Evolutionary conservation across 2,113 vertebrate species (phyloP).

Genomic region (Baryphthengus martii): DNA sequence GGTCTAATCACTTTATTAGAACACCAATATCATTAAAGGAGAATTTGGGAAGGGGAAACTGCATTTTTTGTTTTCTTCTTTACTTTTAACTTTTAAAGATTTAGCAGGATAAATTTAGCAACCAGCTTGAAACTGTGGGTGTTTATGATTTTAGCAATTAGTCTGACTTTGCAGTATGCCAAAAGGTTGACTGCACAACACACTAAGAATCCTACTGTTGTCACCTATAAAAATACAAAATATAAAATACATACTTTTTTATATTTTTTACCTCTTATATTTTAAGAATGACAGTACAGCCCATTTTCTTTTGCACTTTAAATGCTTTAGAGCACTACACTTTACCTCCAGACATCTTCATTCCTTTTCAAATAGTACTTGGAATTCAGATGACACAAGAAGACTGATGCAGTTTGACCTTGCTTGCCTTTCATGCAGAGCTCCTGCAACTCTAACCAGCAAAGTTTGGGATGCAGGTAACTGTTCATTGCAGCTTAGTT

Average conservation of each 20-base stretch:
- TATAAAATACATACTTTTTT: neutral
- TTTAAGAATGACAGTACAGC: neutral
- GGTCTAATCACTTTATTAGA: slow-evolving; percentile 66
- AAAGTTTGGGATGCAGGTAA: neutral
- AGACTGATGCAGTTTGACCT: neutral
- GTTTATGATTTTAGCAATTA: slow-evolving; percentile 23
- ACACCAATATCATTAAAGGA: slow-evolving; percentile 48
- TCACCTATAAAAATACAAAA: neutral
- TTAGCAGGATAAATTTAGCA: neutral
- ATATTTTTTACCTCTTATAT: neutral
- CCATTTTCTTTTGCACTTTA: neutral
- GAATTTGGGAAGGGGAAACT: neutral
- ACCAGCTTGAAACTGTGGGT: neutral
- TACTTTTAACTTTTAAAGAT: neutral
- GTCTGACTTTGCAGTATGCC: neutral
- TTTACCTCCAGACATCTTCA: neutral
- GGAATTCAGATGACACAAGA: neutral
- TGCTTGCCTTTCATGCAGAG: neutral
- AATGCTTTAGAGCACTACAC: neutral
- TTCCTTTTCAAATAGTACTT: neutral
- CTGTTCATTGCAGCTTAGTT: neutral
- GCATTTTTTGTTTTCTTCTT: neutral
- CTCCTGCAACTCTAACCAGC: neutral
- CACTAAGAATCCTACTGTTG: neutral
- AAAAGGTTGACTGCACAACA: neutral